Evolutionary conservation across 2,113 vertebrate genomes (phyloP), one percentile per base, ranked within the genome.

Genomic region (Meriones unguiculatus): DNA sequence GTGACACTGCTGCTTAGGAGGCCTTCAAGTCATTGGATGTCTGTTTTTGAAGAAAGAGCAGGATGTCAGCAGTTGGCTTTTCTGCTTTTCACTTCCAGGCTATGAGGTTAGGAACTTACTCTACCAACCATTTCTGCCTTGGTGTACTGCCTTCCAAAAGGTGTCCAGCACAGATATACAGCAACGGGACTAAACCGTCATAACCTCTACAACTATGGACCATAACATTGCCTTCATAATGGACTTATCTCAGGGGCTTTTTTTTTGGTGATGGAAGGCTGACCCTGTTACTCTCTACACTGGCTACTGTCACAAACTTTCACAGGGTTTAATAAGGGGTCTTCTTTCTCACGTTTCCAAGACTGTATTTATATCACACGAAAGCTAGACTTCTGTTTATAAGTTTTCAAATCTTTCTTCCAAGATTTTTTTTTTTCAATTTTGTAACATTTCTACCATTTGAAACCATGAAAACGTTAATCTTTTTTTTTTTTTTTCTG

Each of bases 141-240:
- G n/a, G 11, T 88, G 1, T 13, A 57, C 30, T 24, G 64, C 2
- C 20, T n/a, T 11, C 6, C 8, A 24, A 59, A n/a, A 41, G 15
- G 9, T 6, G 4, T n/a, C 5, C 4, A 59, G 25, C 9, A 32
- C 8, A 59, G 54, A 38, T 30, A 13, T 9, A 75, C 25, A 38
- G 4, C 22, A n/a, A 30, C 32, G 7, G 11, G 5, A 8, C 7
- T 7, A 9, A 17, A 15, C 57, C 13, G 0, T 17, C 30, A 22
- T 32, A 24, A 14, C 35, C 38, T 64, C 4, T 17, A 50, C 12
- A 50, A 15, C 0, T 62, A 4, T n/a, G 38, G 20, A 32, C 14
- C 15, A 30, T 38, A 72, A 24, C 15, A 64, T 46, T 78, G 35
- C 10, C 25, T 59, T 50, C 70, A 18, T 35, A 46, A 62, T 1